phyloP scores from a whole-genome alignment of 2,888 invertebrate genomes.

The Cephus rjabovi region DNA sequence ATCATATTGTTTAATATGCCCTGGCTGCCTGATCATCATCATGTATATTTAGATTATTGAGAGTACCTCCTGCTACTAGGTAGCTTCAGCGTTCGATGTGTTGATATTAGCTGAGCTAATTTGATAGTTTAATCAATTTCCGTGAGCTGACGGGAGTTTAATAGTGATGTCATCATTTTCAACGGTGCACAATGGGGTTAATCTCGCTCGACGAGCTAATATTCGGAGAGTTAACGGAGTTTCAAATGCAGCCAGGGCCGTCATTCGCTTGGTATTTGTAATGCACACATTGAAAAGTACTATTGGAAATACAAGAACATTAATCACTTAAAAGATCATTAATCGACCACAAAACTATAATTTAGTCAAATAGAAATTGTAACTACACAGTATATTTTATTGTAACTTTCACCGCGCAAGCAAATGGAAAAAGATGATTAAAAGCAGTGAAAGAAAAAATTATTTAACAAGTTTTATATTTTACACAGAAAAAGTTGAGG shows the following conservation, averaged over 20 bases:
- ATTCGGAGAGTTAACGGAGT: conserved; percentile 65
- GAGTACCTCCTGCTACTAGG: conserved; percentile 31
- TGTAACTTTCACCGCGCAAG: neutral
- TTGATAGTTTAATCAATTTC: conserved; percentile 67
- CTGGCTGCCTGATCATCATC: neutral
- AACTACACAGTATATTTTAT: neutral
- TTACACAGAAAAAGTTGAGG: neutral
- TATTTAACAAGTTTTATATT: neutral
- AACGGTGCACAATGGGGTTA: conserved; percentile 64
- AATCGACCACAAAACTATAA: neutral
- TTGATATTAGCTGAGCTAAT: conserved; percentile 66
- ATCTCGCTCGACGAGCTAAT: conserved; percentile 66
- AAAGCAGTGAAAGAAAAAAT: neutral
- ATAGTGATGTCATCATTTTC: conserved; percentile 66
- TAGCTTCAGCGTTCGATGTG: conserved; percentile 46
- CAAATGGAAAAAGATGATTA: neutral
- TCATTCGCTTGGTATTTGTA: conserved; percentile 35
- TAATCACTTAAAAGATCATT: neutral
- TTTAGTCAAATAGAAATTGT: neutral
- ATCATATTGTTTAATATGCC: neutral
- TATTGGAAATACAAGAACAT: neutral
- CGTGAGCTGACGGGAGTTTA: conserved; percentile 65
- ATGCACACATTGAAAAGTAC: neutral
- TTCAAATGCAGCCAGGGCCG: conserved; percentile 62
- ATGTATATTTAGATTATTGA: conserved; percentile 43